Base-by-base conservation (phyloP, 2,888 invertebrate genomes). In the Microplitis manilae region DNA sequence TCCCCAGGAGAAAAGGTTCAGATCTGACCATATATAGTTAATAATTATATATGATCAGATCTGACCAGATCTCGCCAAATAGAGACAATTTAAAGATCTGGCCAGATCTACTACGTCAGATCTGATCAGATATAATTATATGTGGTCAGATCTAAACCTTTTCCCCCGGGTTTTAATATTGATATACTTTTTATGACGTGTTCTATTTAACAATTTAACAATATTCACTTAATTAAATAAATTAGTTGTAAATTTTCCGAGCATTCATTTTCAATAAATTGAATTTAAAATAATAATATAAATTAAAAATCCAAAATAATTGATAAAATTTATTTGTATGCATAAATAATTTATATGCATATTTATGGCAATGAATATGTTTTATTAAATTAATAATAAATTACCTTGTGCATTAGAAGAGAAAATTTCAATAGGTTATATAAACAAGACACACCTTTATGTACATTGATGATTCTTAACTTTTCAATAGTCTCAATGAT, bases 401-500 rank as follows among this genome's bases (percentile, higher is more conserved):
- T 50, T 50, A 50, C 50, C 13, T 50, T 13, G 50, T 13, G 50
- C 50, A 50, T 13, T 50, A 50, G 50, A 50, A 50, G 50, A 50
- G 50, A 50, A 50, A 9, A 50, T 67, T 67, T 39, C 30, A 67
- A 67, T 67, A 67, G 39, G 67, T 67, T 67, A 20, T 9, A 40
- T 15, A 61, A 60, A 74, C 59, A 68, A 70, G 59, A 75, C 80
- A 77, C 80, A 75, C 80, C 81, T 79, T 68, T 79, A 76, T 81
- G 77, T 79, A 79, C 77, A 73, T 65, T 78, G 77, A 79, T 77
- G 78, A 80, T 80, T 81, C 77, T 59, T 65, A 30, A 38, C 64
- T 69, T 64, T 41, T 64, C 61, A 69, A 75, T 75, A 61, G 40
- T n/a, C 38, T 9, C 15, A 30, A 75, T 38, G 60, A 75, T 38